A percentile compares a stretch with the other conserved stretches of the same genome.
Evolutionary conservation across 2,888 invertebrate species (phyloP).

Genomic region (Ceramica pisi): DNA sequence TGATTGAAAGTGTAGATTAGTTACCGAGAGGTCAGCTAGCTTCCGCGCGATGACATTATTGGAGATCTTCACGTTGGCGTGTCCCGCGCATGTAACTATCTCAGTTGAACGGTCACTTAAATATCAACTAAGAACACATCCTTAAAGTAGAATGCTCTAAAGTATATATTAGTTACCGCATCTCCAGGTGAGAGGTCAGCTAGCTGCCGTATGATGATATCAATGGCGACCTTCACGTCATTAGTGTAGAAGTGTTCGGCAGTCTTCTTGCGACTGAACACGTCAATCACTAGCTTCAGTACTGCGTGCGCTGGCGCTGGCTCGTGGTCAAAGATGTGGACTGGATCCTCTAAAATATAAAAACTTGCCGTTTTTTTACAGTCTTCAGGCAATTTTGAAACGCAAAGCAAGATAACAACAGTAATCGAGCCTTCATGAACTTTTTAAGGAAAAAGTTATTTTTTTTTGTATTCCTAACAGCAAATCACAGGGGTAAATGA

Average conservation of each 20-base stretch:
- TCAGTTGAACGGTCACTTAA: neutral
- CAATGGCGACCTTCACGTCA: conserved; percentile 97
- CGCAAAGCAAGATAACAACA: neutral
- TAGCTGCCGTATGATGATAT: conserved; percentile 97
- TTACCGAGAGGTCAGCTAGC: too few relatives aligned
- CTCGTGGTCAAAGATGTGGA: conserved; percentile 95
- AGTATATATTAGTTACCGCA: conserved; percentile 86
- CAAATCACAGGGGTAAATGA: too few relatives aligned
- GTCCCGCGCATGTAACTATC: too few relatives aligned
- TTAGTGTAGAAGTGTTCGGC: conserved; percentile 98
- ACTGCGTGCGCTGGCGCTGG: conserved; percentile 96
- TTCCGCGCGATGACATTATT: too few relatives aligned
- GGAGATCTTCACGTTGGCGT: too few relatives aligned
- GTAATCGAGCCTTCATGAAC: neutral
- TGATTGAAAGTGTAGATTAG: too few relatives aligned
- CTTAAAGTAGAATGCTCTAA: neutral
- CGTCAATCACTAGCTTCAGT: conserved; percentile 96
- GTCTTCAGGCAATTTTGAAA: neutral
- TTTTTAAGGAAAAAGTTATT: too few relatives aligned
- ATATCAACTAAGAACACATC: neutral
- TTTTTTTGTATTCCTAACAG: too few relatives aligned
- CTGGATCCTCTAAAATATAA: conserved; percentile 94
- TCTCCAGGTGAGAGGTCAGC: conserved; percentile 97
- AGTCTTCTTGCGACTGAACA: conserved; percentile 95
- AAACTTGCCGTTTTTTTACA: neutral